phyloP scores from a whole-genome alignment of 92 coral and sea anemone species.

The Epizoanthus scotinus region DNA sequence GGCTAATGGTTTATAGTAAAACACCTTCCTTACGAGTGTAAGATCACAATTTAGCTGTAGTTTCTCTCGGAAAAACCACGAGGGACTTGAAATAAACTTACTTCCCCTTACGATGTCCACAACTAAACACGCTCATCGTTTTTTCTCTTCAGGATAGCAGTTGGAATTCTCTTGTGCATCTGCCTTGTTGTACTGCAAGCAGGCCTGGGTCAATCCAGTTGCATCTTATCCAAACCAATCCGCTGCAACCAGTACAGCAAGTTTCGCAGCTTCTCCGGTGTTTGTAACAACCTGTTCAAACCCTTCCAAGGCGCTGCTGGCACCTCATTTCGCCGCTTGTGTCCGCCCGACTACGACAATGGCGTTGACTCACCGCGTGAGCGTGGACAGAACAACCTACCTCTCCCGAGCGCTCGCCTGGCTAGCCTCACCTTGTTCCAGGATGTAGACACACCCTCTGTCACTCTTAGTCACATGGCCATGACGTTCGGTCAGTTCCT shows the following conservation, averaged over 20 bases:
- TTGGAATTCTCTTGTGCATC: background rate
- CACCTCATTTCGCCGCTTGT: constrained; percentile 22
- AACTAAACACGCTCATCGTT: too few species aligned
- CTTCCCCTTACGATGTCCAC: too few species aligned
- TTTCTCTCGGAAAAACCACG: too few species aligned
- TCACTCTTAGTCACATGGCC: constrained; percentile 43
- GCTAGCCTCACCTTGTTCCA: constrained; percentile 39
- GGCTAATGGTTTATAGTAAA: too few species aligned
- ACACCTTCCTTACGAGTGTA: too few species aligned
- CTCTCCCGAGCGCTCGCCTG: constrained; percentile 46
- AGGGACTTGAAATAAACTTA: too few species aligned
- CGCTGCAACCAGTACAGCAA: too few species aligned
- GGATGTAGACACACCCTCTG: background rate
- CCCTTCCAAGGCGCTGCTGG: constrained; percentile 19
- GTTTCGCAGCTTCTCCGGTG: constrained; percentile 39
- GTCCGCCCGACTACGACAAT: constrained; percentile 36
- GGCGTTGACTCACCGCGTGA: constrained; percentile 34
- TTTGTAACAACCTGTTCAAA: constrained; percentile 40
- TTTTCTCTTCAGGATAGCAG: background rate
- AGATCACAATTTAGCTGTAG: too few species aligned
- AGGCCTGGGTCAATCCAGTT: background rate
- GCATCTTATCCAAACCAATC: too few species aligned
- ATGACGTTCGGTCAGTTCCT: constrained; percentile 54
- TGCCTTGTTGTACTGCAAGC: background rate
- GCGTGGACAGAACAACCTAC: too few species aligned